Evolutionary conservation across 2,113 vertebrate genomes (phyloP).

Genomic region (Corythoichthys haematopterus): DNA sequence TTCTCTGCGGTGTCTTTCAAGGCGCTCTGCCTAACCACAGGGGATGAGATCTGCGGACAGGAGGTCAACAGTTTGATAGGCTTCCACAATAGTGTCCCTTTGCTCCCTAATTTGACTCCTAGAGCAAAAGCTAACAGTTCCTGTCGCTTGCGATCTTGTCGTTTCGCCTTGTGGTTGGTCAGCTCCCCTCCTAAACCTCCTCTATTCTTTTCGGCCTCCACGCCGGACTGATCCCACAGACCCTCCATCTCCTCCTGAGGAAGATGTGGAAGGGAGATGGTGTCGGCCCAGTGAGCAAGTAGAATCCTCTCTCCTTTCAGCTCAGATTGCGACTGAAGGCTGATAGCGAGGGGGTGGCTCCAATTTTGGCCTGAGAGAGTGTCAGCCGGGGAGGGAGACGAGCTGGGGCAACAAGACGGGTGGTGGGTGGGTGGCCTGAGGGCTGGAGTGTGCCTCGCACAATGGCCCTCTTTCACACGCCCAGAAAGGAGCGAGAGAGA

Average conservation of each 20-base stretch:
- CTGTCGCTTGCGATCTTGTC: conserved; percentile 79
- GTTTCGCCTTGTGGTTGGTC: conserved; percentile 77
- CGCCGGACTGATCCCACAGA: conserved; percentile 69
- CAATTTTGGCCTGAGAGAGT: conserved; percentile 74
- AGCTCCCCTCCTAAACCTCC: conserved; percentile 60
- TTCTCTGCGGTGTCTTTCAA: conserved; percentile 85
- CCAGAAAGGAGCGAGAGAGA: conserved; percentile 49
- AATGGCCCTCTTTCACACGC: conserved; percentile 81
- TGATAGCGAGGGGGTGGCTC: conserved; percentile 71
- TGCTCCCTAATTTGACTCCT: conserved; percentile 85
- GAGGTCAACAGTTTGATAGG: conserved; percentile 96
- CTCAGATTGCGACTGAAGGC: conserved; percentile 76
- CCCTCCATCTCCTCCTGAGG: conserved; percentile 70
- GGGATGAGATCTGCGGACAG: conserved; percentile 94
- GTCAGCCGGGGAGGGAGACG: conserved; percentile 33
- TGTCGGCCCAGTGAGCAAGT: conserved; percentile 65
- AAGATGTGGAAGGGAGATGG: conserved; percentile 52
- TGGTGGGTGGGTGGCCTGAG: conserved; percentile 74
- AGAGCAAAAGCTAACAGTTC: conserved; percentile 88
- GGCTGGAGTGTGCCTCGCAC: conserved; percentile 82
- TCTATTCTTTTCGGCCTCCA: conserved; percentile 73
- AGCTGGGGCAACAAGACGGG: conserved; percentile 57
- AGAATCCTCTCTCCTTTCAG: conserved; percentile 77
- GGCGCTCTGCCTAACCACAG: conserved; percentile 84
- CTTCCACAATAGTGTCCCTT: conserved; percentile 86